These are phyloP conservation scores for Hassar affinis DNA, from an alignment of 2,113 vertebrate species.

Conservation along the genomic window DNA sequence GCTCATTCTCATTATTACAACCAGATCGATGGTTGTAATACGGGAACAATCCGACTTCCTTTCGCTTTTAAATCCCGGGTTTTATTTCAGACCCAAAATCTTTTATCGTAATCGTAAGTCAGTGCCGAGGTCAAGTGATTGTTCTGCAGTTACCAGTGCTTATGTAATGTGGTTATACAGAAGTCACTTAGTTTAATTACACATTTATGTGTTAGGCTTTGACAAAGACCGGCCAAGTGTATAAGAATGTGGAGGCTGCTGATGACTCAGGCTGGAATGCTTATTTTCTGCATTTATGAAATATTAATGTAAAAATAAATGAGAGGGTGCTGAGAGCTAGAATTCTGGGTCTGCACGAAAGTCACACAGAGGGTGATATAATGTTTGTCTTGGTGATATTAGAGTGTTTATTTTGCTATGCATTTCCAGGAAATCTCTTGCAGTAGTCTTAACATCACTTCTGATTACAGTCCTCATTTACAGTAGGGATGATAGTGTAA, in stretches of 20 bases:
- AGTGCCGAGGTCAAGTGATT: not conserved
- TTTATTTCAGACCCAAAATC: conserved; percentile 4
- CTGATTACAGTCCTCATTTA: not conserved
- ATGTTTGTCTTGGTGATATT: not conserved
- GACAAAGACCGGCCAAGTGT: conserved; percentile 1
- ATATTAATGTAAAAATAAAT: not conserved
- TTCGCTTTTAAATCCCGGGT: not conserved
- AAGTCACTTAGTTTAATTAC: not conserved
- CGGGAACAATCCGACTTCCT: not conserved
- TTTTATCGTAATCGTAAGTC: not conserved
- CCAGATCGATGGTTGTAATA: not conserved
- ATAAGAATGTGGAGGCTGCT: conserved; percentile 12
- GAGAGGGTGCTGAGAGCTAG: not conserved
- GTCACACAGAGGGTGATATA: not conserved
- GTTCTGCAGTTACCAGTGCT: not conserved
- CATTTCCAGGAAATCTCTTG: not conserved
- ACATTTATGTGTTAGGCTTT: conserved; percentile 3
- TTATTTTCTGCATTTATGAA: conserved; percentile 17
- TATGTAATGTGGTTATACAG: not conserved
- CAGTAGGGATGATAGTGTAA: not conserved
- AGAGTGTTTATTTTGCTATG: not conserved
- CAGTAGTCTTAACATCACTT: not conserved
- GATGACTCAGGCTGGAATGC: conserved; percentile 4
- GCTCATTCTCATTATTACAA: not conserved
- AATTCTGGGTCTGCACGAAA: not conserved